Percentiles rank a stretch among this genome's conserved stretches.
These are phyloP conservation scores for Amblyornis subalaris DNA, from an alignment of 2,113 vertebrate species.

Conservation along the genomic window DNA sequence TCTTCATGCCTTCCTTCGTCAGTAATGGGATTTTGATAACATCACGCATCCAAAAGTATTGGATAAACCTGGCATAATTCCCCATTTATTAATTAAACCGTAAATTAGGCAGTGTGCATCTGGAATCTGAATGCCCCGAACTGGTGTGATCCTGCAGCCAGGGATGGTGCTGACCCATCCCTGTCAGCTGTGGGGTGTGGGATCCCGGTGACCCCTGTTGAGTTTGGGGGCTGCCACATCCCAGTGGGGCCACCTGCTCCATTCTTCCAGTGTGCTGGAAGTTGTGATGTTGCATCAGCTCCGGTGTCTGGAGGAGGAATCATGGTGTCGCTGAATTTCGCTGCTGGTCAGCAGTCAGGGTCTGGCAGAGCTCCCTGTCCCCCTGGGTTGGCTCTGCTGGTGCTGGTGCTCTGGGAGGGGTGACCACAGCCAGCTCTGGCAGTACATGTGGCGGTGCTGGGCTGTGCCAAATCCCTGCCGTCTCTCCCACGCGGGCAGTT, in stretches of 20 bases:
- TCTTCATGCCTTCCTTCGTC: slow-evolving; percentile 37
- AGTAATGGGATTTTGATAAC: slow-evolving; percentile 62
- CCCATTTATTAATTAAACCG: slow-evolving; percentile 53
- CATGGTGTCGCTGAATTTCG: fast-evolving
- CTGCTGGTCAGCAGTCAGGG: fast-evolving
- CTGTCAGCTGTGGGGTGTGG: background rate
- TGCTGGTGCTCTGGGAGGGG: background rate
- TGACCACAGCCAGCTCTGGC: background rate
- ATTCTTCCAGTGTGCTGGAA: background rate
- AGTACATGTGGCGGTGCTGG: background rate
- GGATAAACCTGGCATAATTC: slow-evolving; percentile 48
- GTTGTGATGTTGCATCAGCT: background rate
- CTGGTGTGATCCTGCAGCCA: background rate
- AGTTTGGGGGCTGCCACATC: background rate
- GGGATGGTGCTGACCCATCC: background rate
- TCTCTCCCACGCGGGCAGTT: background rate
- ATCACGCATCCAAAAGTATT: slow-evolving; percentile 16
- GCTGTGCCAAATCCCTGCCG: fast-evolving
- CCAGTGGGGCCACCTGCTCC: background rate
- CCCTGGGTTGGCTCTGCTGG: fast-evolving
- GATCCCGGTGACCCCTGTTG: background rate
- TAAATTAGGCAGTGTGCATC: background rate
- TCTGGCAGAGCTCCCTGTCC: background rate
- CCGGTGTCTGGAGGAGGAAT: background rate
- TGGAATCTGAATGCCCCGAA: background rate